Base-by-base conservation (phyloP, 2,113 vertebrate species). In the Rhegmatorhina hoffmannsi region DNA sequence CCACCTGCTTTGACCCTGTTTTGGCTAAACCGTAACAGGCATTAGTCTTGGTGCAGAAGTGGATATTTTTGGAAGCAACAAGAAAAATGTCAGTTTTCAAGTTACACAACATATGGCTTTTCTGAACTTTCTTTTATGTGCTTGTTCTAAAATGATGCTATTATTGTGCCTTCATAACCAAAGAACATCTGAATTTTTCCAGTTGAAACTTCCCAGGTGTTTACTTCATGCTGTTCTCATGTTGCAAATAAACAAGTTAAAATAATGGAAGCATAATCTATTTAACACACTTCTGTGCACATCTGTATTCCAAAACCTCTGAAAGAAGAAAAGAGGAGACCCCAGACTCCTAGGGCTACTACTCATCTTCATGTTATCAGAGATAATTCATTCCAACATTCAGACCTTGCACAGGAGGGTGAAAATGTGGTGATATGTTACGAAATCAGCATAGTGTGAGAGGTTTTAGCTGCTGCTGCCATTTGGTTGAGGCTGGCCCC, bases 11-110 rank as follows among this genome's bases (percentile, higher is more conserved):
- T 94, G 83, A 90, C 83, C 44, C 28, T 81, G 26, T 63, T 92
- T 76, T 78, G 82, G 36, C 21, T 95, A 66, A 96, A 90, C 75
- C 64, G 60, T 72, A 89, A 68, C 60, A 90, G 83, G 49, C 90
- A 94, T 92, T 92, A 88, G 79, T 78, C 72, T 93, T 2, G 0
- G 80, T 85, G 87, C 34, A 95, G 75, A 86, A 93, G 69, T 60
- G 40, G 68, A 9, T 94, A 90, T 90, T 95, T 96, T 96, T 93
- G 88, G 93, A 95, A 95, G 83, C 31, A 60, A 68, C 52, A 81
- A 60, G 76, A 87, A 95, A 92, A 91, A 83, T 0, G 3, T 55
- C 82, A 49, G 44, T 90, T 95, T 95, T 86, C 60, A 88, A 88
- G 78, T 92, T 85, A 62, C 11, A 66, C 1, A 5, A 76, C 3